A percentile compares a stretch with the other conserved stretches of the same genome.
Conservation (phyloP, 37 sponge, comb jelly and placozoan genomes). For the Spongilla lacustris region DNA sequence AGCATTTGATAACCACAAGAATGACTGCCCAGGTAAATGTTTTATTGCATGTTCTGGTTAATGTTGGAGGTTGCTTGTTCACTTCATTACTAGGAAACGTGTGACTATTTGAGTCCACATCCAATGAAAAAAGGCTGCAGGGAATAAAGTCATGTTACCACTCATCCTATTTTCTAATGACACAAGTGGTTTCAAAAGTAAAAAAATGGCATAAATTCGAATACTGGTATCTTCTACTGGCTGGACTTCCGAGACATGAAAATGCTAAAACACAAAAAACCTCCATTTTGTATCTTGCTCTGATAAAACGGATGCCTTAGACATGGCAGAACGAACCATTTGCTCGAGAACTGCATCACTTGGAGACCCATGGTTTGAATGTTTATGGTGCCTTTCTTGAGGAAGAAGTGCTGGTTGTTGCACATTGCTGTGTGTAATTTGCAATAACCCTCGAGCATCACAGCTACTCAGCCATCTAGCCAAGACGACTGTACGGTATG, state of each 20-base stretch:
- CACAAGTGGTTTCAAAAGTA: constrained; percentile 47
- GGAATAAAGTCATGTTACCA: constrained; percentile 10
- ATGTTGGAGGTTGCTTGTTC: too few relatives aligned
- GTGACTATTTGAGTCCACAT: too few relatives aligned
- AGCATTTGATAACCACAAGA: too few relatives aligned
- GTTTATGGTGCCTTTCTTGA: constrained; percentile 28
- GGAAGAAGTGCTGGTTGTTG: constrained; percentile 24
- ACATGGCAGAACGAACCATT: constrained; percentile 36
- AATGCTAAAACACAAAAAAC: constrained; percentile 27
- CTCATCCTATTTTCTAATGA: constrained; percentile 53
- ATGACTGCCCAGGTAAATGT: too few relatives aligned
- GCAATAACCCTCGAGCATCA: constrained; percentile 45
- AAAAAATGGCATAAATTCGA: constrained; percentile 68
- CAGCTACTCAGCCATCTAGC: constrained; percentile 39
- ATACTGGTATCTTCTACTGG: constrained; percentile 46
- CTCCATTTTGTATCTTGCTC: constrained; percentile 48
- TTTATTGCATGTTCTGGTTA: too few relatives aligned
- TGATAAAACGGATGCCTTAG: constrained; percentile 7
- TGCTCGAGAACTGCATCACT: not conserved
- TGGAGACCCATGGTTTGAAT: constrained; percentile 6
- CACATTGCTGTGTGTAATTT: constrained; percentile 17
- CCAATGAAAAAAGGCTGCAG: too few relatives aligned
- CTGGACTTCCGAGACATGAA: constrained; percentile 29
- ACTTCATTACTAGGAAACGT: too few relatives aligned
- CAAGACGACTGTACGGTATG: constrained; percentile 44